Evolutionary conservation across 1,140 invertebrate species (phyloP).

Genomic region (Paramacrobiotus metropolitanus): DNA sequence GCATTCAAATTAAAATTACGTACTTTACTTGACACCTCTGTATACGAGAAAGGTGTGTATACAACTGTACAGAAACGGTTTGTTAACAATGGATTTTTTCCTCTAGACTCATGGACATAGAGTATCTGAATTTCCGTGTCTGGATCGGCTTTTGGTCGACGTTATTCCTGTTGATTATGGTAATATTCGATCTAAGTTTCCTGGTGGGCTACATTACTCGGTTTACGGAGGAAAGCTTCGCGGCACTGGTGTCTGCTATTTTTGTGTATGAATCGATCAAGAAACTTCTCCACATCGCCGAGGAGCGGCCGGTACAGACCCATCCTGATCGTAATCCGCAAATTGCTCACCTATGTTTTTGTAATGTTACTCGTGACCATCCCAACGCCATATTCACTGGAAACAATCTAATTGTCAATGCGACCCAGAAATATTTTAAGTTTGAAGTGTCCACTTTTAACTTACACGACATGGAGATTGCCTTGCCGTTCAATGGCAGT

Average conservation of each 20-base stretch:
- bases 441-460: no score
- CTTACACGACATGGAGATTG: no score
- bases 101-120: slow-evolving; percentile 16
- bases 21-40: no score
- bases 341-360: not conserved
- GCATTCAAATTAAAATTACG: no score
- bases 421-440: no score
- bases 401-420: not conserved
- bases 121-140: slow-evolving; percentile 22
- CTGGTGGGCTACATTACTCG: slow-evolving; percentile 21
- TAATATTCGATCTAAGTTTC: slow-evolving; percentile 20
- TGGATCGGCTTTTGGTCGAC: slow-evolving; percentile 26
- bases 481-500: not conserved
- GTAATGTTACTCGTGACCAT: no score
- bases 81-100: not conserved
- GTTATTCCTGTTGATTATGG: slow-evolving; percentile 22
- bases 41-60: no score
- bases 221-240: slow-evolving; percentile 27
- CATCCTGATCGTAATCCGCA: not conserved
- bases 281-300: slow-evolving; percentile 15
- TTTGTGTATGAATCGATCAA: slow-evolving; percentile 23
- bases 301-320: slow-evolving; percentile 1
- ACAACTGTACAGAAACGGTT: no score
- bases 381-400: no score
- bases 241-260: slow-evolving; percentile 23